Evolutionary conservation across 2,888 invertebrate genomes (phyloP), one percentile per base, ranked within the genome.

Genomic region (Caenorhabditis imperialis): DNA sequence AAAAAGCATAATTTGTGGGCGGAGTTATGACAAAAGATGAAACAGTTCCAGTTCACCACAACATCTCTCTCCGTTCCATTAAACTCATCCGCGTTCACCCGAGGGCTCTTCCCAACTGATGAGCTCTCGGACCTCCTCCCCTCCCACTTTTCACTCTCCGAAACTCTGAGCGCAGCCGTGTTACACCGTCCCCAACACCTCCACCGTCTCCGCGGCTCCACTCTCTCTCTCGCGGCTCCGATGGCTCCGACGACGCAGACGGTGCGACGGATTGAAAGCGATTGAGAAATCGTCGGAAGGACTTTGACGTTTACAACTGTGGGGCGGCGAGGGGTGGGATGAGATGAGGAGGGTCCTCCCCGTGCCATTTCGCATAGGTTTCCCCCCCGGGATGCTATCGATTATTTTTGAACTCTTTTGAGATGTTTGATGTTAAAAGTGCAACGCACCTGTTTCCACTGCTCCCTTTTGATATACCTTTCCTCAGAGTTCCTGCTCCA

Each of bases 121-220:
- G 42, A 62, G 53, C 42, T 37, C 40, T 45, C 45, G 35, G 27
- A 45, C 51, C 48, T 42, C 40, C 20, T 22, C 61, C 38, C 44
- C 16, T 27, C 44, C 30, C 30, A 6, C 30, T 30, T 30, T 30
- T 30, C 30, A 62, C 71, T 51, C 62, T 30, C 53, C 60, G 55
- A 55, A 55, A 50, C 54, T 69, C 69, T 69, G 55, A 60, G 53
- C 62, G 61, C 71, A 71, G 71, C 62, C 57, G 57, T 71, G 48
- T 71, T 71, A 71, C 71, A 71, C 70, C 48, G 70, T 70, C 55
- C 71, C 62, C 60, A 60, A 61, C 70, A 60, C 61, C 60, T 55
- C 70, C 54, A 38, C 37, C 69, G 44, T 42, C 61, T 70, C 70
- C 33, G 18, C 61, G 54, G 42, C 40, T 37, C 27, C 51, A 20